Percentiles rank a stretch among this genome's conserved stretches.
phyloP scores from a whole-genome alignment of 2,888 invertebrate species.

The Agrilus cyanescens region DNA sequence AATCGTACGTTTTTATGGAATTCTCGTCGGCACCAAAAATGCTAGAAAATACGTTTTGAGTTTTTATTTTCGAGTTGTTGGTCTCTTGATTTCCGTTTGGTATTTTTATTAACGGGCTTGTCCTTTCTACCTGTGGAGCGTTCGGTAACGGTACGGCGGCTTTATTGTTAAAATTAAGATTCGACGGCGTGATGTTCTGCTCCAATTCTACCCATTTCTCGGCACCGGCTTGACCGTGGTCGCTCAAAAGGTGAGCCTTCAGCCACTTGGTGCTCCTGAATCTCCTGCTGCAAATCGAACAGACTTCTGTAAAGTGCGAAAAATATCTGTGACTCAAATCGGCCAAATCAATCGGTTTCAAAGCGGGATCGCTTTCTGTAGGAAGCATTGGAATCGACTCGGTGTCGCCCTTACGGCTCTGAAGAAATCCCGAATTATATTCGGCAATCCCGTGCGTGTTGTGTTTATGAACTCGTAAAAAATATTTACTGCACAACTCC shows the following conservation, averaged over 20 bases:
- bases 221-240: slow-evolving; percentile 62
- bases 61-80: slow-evolving; percentile 29
- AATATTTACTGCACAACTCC: slow-evolving; percentile 96
- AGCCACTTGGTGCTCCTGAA: slow-evolving; percentile 83
- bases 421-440: slow-evolving; percentile 46
- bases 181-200: slow-evolving; percentile 34
- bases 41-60: slow-evolving; percentile 41
- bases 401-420: slow-evolving; percentile 32
- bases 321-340: slow-evolving; percentile 52
- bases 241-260: slow-evolving; percentile 74
- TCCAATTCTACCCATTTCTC: slow-evolving; percentile 52
- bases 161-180: slow-evolving; percentile 21
- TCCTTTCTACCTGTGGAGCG: slow-evolving; percentile 21
- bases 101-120: slow-evolving; percentile 46
- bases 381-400: slow-evolving; percentile 29
- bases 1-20: slow-evolving; percentile 67
- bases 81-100: slow-evolving; percentile 37
- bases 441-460: slow-evolving; percentile 95
- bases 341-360: slow-evolving; percentile 43
- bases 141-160: slow-evolving; percentile 17
- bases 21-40: slow-evolving; percentile 42
- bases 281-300: slow-evolving; percentile 74
- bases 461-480: slow-evolving; percentile 92
- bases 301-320: slow-evolving; percentile 61
- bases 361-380: slow-evolving; percentile 33